Conservation (phyloP, 2,888 invertebrate species). For the Dryococelus australis region DNA sequence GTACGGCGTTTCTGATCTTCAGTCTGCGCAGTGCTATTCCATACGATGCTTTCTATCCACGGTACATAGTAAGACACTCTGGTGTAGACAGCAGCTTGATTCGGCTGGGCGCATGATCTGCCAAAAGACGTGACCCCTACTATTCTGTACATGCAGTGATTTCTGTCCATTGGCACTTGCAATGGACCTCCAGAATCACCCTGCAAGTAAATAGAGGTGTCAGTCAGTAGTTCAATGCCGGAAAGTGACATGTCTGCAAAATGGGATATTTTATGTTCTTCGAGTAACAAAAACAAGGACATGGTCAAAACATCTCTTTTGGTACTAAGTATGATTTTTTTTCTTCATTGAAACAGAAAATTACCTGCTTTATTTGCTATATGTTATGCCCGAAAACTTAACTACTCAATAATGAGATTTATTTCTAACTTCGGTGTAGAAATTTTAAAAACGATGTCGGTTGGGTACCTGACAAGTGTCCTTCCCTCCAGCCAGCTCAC, state of each 20-base stretch:
- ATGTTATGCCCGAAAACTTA: too few species aligned
- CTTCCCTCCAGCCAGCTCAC: conserved; percentile 54
- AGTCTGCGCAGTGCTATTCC: conserved; percentile 48
- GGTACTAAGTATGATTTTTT: too few species aligned
- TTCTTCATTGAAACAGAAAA: too few species aligned
- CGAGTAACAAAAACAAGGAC: too few species aligned
- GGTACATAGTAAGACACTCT: conserved; percentile 56
- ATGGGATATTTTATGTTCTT: too few species aligned
- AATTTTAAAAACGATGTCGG: too few species aligned
- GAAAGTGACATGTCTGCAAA: too few species aligned
- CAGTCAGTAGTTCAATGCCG: background rate
- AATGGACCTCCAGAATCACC: conserved; percentile 63
- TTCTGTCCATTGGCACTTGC: conserved; percentile 41
- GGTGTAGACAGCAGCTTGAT: conserved; percentile 59
- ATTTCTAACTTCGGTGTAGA: too few species aligned
- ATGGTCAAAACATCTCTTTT: too few species aligned
- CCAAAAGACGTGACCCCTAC: conserved; percentile 61
- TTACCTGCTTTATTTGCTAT: too few species aligned
- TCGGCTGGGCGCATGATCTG: conserved; percentile 57
- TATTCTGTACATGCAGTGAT: conserved; percentile 57
- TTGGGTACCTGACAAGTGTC: conserved; percentile 54
- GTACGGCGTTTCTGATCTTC: too few species aligned
- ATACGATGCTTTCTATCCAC: conserved; percentile 59
- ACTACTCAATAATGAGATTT: too few species aligned
- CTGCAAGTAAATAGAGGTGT: conserved; percentile 48